A percentile compares a stretch with the other conserved stretches of the same genome.
Conservation (phyloP, 2,797 vertebrate species). For the Steatocranus sp. region DNA sequence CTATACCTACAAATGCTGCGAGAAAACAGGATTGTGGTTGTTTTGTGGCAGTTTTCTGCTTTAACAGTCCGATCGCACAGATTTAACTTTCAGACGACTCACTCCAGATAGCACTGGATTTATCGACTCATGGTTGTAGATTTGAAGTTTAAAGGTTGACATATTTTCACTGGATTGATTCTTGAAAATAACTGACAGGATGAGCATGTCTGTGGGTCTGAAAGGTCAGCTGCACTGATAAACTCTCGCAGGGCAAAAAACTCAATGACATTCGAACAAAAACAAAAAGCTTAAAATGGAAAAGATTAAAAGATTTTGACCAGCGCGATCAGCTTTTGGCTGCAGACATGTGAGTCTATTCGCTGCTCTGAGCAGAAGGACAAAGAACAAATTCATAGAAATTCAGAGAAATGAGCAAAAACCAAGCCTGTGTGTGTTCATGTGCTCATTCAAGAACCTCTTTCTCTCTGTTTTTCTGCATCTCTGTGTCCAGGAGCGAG, state of each 20-base stretch:
- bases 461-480: background rate
- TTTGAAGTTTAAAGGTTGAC: background rate
- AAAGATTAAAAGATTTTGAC: background rate
- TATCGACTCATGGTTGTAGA: background rate
- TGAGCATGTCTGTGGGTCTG: background rate
- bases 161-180: background rate
- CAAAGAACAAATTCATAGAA: background rate
- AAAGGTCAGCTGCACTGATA: background rate
- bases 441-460: background rate
- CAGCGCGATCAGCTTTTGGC: background rate
- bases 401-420: background rate
- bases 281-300: background rate
- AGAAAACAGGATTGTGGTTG: background rate
- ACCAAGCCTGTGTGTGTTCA: background rate
- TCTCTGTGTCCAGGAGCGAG: constrained; percentile 16
- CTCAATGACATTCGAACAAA: background rate
- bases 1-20: background rate
- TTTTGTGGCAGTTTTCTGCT: background rate
- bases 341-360: background rate
- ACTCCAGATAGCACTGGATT: accelerated
- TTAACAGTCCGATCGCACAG: background rate
- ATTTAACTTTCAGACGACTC: background rate
- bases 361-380: background rate
- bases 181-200: background rate
- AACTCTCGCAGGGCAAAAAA: background rate